These are phyloP conservation scores for Eristalinus aeneus DNA, from an alignment of 2,888 invertebrate genomes.

Conservation along the genomic window DNA sequence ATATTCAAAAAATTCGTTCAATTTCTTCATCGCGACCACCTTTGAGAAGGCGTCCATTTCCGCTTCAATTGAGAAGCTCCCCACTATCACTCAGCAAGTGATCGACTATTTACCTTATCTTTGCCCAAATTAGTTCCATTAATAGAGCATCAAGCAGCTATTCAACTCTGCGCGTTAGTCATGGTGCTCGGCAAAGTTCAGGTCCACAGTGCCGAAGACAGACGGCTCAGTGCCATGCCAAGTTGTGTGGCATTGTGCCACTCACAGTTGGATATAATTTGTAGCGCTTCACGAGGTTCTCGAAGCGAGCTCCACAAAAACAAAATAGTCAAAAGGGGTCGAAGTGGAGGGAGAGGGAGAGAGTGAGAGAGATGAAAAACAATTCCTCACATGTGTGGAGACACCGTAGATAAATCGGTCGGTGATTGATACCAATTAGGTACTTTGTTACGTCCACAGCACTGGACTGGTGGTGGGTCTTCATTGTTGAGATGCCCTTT, in stretches of 20 bases:
- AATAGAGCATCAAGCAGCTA: conserved; percentile 45
- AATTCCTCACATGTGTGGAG: conserved; percentile 31
- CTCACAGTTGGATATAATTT: conserved; percentile 53
- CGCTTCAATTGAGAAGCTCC: neutral
- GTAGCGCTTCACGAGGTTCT: conserved; percentile 26
- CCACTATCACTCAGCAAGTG: conserved; percentile 24
- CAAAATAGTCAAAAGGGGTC: neutral
- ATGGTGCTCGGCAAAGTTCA: neutral
- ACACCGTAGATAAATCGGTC: conserved; percentile 42
- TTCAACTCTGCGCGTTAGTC: conserved; percentile 22
- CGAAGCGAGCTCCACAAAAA: conserved; percentile 31
- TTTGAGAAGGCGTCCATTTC: neutral
- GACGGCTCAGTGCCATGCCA: conserved; percentile 17
- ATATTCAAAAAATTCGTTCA: neutral
- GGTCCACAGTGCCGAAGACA: neutral
- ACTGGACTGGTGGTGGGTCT: conserved; percentile 51
- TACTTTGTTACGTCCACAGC: conserved; percentile 53
- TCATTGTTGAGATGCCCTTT: conserved; percentile 36
- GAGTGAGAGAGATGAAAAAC: neutral
- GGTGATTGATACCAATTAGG: conserved; percentile 64
- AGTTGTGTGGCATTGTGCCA: conserved; percentile 28
- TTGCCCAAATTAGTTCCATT: conserved; percentile 44
- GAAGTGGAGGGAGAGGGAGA: neutral
- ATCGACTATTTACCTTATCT: conserved; percentile 44
- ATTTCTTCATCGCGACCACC: neutral